Evolutionary conservation across 2,113 vertebrate species (phyloP).

Genomic region (Picathartes gymnocephalus): DNA sequence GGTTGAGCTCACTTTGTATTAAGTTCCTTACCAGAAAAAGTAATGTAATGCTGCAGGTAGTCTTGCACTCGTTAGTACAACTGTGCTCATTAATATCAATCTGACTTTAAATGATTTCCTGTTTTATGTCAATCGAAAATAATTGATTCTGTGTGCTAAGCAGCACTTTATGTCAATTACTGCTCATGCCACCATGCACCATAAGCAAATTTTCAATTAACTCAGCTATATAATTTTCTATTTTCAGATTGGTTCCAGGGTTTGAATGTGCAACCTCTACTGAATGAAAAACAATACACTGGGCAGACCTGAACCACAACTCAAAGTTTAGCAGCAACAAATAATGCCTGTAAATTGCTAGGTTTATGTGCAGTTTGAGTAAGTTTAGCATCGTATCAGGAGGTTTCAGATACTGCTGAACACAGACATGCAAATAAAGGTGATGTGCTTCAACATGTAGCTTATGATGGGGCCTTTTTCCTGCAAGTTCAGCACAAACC

Average conservation of each 20-base stretch:
- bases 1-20: not conserved
- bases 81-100: slow-evolving; percentile 61
- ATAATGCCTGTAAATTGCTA: not conserved
- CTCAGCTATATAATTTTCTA: slow-evolving; percentile 50
- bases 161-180: slow-evolving; percentile 65
- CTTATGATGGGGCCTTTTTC: not conserved
- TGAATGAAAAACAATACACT: slow-evolving; percentile 37
- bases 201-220: slow-evolving; percentile 66
- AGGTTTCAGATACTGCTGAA: not conserved
- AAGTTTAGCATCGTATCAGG: not conserved
- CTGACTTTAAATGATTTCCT: slow-evolving; percentile 61
- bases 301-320: not conserved
- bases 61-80: slow-evolving; percentile 28
- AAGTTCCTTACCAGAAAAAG: slow-evolving; percentile 44
- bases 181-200: slow-evolving; percentile 30
- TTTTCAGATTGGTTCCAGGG: slow-evolving; percentile 35
- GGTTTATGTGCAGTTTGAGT: not conserved
- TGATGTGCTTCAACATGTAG: not conserved
- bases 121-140: slow-evolving; percentile 62
- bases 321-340: slow-evolving; percentile 19
- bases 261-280: slow-evolving; percentile 26
- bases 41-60: slow-evolving; percentile 30
- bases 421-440: not conserved
- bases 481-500: not conserved
- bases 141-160: slow-evolving; percentile 62